Evolutionary conservation across 2,888 invertebrate genomes (phyloP).

Genomic region (Thysanoteuthis rhombus): DNA sequence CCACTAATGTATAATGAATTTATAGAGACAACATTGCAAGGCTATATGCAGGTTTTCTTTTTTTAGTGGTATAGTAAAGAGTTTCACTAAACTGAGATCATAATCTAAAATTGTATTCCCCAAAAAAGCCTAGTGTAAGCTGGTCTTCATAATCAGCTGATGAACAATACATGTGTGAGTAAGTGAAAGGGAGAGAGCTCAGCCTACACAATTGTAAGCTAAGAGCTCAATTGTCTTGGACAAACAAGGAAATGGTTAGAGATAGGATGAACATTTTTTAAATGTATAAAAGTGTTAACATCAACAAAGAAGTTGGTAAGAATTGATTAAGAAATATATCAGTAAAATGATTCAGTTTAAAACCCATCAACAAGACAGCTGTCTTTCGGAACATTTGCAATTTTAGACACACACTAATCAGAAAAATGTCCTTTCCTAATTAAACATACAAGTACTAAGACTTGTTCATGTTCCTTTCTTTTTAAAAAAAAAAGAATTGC

Average conservation of each 20-base stretch:
- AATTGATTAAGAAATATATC: no score
- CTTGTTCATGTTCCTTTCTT: no score
- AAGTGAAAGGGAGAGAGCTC: background rate
- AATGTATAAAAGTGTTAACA: background rate
- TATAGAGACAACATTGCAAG: background rate
- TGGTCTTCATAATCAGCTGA: background rate
- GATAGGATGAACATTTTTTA: background rate
- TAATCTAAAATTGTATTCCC: background rate
- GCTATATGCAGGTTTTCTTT: background rate
- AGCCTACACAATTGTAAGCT: background rate
- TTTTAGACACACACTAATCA: no score
- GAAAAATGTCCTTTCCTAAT: no score
- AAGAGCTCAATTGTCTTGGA: background rate
- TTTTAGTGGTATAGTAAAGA: background rate
- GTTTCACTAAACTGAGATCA: background rate
- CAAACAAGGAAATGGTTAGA: background rate
- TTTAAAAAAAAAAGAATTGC: no score
- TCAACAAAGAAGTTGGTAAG: background rate
- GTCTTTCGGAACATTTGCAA: no score
- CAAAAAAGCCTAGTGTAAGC: background rate
- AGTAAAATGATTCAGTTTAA: background rate
- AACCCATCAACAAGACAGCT: background rate
- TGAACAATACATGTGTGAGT: background rate
- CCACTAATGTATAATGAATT: background rate
- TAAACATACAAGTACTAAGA: no score